These are phyloP conservation scores for Kryptopterus vitreolus DNA, from an alignment of 2,797 vertebrate genomes.

Conservation along the genomic window DNA sequence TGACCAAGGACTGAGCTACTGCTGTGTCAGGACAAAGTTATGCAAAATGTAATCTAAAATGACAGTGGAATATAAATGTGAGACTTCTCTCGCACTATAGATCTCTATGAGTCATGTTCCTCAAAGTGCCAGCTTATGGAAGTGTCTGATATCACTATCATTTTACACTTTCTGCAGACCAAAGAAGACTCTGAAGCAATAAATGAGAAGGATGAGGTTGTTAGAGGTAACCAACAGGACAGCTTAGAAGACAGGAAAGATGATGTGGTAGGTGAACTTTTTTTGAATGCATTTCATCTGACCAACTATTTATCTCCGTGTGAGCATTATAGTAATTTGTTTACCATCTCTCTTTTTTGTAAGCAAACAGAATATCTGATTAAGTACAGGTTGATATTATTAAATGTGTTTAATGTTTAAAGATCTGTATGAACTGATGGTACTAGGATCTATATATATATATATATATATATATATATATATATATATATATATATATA, in stretches of 20 bases:
- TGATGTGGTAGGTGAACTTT: slow-evolving; percentile 54
- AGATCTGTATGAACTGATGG: neutral
- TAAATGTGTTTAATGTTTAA: neutral
- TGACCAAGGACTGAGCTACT: neutral
- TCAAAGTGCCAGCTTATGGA: neutral
- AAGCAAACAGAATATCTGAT: slow-evolving; percentile 8
- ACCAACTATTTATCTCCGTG: neutral
- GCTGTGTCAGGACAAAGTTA: neutral
- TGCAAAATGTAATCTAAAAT: neutral
- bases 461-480: too few species aligned
- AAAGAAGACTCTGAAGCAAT: slow-evolving; percentile 66
- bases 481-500: too few species aligned
- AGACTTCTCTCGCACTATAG: neutral
- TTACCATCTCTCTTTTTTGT: neutral
- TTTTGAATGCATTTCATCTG: neutral
- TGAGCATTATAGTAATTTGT: neutral
- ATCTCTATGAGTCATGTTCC: neutral
- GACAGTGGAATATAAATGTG: slow-evolving; percentile 3
- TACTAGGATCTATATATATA: neutral
- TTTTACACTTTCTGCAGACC: slow-evolving; percentile 70
- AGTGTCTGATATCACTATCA: neutral
- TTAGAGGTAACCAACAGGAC: slow-evolving; percentile 25
- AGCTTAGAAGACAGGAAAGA: slow-evolving; percentile 45
- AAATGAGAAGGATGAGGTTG: slow-evolving; percentile 23
- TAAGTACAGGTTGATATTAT: neutral